These are phyloP conservation scores for Lapara coniferarum DNA, from an alignment of 2,888 invertebrate genomes.

Conservation along the genomic window DNA sequence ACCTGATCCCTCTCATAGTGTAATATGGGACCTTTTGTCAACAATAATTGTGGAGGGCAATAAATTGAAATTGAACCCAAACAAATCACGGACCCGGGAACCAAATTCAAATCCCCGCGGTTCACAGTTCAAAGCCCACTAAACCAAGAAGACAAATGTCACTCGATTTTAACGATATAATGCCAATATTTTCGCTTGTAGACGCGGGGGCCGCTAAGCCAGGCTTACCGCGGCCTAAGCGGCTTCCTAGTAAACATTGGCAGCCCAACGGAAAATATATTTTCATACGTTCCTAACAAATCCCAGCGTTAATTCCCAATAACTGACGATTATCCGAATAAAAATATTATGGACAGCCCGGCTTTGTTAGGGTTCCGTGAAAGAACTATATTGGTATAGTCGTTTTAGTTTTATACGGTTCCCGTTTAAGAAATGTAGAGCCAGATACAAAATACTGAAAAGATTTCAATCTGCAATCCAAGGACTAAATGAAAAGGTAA, in stretches of 20 bases:
- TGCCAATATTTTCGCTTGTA: slow-evolving; percentile 24
- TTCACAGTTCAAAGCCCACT: background rate
- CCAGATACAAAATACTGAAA: too few species aligned
- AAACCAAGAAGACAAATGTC: background rate
- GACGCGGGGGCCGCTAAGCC: slow-evolving; percentile 11
- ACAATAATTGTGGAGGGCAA: too few species aligned
- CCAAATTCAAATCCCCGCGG: too few species aligned
- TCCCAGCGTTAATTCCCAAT: slow-evolving; percentile 19
- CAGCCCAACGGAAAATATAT: slow-evolving; percentile 14
- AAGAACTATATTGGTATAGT: too few species aligned
- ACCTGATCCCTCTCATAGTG: too few species aligned
- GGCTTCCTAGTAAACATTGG: slow-evolving; percentile 10
- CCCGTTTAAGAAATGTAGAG: too few species aligned
- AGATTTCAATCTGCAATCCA: too few species aligned
- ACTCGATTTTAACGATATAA: slow-evolving; percentile 20
- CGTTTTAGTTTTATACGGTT: too few species aligned
- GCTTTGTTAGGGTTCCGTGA: slow-evolving; percentile 14
- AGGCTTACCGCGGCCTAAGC: slow-evolving; percentile 16
- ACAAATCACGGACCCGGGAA: too few species aligned
- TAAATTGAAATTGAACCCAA: too few species aligned
- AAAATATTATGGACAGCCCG: background rate
- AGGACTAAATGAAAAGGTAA: too few species aligned
- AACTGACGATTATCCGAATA: slow-evolving; percentile 4
- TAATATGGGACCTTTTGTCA: too few species aligned
- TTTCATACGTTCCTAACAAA: slow-evolving; percentile 12